A percentile compares a stretch with the other conserved stretches of the same genome.
Evolutionary conservation across 2,113 vertebrate species (phyloP).

Genomic region (Leptobrachium leishanense): DNA sequence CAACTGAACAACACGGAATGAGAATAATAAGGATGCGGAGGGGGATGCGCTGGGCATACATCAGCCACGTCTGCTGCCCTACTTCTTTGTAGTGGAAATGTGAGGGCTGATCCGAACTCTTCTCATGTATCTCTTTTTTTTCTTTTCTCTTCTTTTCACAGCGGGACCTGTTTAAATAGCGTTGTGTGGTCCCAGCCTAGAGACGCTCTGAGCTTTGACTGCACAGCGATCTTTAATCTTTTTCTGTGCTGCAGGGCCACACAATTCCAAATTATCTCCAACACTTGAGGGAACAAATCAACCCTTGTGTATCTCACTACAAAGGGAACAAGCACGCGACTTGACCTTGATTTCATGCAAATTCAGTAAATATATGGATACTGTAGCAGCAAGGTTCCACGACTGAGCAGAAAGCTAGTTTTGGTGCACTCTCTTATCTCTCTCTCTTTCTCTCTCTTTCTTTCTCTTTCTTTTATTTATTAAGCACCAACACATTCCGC

Average conservation of each 20-base stretch:
- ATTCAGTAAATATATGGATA: background rate
- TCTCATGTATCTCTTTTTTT: conserved; percentile 4
- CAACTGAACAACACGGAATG: conserved; percentile 25
- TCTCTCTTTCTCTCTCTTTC: no score
- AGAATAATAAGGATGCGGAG: conserved; percentile 25
- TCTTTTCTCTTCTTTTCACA: conserved; percentile 34
- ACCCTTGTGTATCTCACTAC: conserved; percentile 9
- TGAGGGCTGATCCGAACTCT: conserved; percentile 22
- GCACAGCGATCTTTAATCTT: conserved; percentile 39
- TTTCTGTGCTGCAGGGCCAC: conserved; percentile 18
- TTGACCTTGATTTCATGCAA: conserved; percentile 40
- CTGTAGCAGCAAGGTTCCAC: background rate
- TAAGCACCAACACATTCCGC: no score
- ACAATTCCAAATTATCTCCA: conserved; percentile 32
- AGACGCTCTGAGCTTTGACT: conserved; percentile 26
- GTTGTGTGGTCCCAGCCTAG: conserved; percentile 32
- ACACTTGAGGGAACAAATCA: conserved; percentile 20
- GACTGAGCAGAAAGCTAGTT: background rate
- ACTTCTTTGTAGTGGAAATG: conserved; percentile 28
- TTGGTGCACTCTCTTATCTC: no score
- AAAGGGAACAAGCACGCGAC: conserved; percentile 29
- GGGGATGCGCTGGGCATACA: conserved; percentile 9
- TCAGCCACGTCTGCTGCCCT: conserved; percentile 22
- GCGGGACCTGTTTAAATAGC: conserved; percentile 36
- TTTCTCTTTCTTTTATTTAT: no score